Conservation (phyloP, 1,140 invertebrate genomes). For the Dryas iulia region DNA sequence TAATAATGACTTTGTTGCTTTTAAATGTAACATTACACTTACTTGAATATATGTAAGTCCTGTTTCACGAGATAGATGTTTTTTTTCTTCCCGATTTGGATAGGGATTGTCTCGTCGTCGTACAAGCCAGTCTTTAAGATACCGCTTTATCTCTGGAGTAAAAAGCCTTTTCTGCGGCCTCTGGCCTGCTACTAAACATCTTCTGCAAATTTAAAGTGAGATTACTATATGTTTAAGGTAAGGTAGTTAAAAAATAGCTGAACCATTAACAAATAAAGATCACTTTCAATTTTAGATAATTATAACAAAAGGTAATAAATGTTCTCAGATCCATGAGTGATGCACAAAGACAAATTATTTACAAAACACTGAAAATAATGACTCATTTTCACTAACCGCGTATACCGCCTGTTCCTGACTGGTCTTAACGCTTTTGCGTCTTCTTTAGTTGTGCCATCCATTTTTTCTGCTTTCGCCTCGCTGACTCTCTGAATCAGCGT, state of each 20-base stretch:
- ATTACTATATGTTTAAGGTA: not conserved
- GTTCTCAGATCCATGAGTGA: slow-evolving; percentile 45
- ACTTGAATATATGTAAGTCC: slow-evolving; percentile 87
- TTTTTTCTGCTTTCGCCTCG: slow-evolving; percentile 51
- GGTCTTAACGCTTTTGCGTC: slow-evolving; percentile 76
- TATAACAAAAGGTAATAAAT: slow-evolving; percentile 39
- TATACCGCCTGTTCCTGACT: slow-evolving; percentile 81
- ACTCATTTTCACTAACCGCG: slow-evolving; percentile 75
- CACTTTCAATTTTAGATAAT: not conserved
- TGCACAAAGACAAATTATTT: slow-evolving; percentile 70
- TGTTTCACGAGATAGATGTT: slow-evolving; percentile 84
- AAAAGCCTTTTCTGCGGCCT: slow-evolving; percentile 85
- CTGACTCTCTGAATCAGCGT: slow-evolving; percentile 59
- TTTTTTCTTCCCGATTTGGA: slow-evolving; percentile 87
- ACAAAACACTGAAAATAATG: slow-evolving; percentile 63
- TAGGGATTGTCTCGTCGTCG: slow-evolving; percentile 86
- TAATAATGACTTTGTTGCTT: slow-evolving; percentile 9
- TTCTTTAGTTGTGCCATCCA: slow-evolving; percentile 54
- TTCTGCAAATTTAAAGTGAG: slow-evolving; percentile 59
- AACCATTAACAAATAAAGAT: not conserved
- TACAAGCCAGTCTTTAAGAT: slow-evolving; percentile 87
- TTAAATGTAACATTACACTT: slow-evolving; percentile 38
- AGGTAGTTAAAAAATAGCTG: no score
- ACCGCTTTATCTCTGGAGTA: slow-evolving; percentile 87
- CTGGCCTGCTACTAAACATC: slow-evolving; percentile 80